Evolutionary conservation across 2,888 invertebrate species (phyloP), one percentile per base, ranked within the genome.

Genomic region (Epinotia ramella): DNA sequence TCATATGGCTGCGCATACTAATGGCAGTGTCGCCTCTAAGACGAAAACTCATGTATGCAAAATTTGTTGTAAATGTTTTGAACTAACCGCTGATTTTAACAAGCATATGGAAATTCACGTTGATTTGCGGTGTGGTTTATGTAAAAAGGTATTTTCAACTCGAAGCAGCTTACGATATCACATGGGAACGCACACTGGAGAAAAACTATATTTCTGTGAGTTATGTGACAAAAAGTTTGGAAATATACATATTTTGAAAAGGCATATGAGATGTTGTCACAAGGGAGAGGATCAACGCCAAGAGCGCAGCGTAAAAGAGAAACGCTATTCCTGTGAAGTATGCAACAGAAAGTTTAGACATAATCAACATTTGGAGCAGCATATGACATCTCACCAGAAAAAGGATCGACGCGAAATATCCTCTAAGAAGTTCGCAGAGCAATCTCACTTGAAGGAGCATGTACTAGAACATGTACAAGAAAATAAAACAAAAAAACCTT

Each of bases 71-170:
- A 28, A 66, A n/a, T n/a, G 11, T 28, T 66, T 66, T 7, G 53
- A 28, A 53, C 53, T 28, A 33, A 5, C n/a, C n/a, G 53, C n/a
- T 53, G 66, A 66, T 53, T 53, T 66, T 11, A 53, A 7, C 1
- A 12, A 49, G 16, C 49, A 49, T 49, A 13, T 16, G 16, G 49
- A 49, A 16, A 44, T 44, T 44, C 16, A 66, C 64, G 24, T 28
- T 28, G 66, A 28, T 28, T n/a, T 28, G 16, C 49, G 49, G 16
- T 53, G 49, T 66, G 28, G 4, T 49, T 6, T 49, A 16, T 53
- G 66, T 11, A 53, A 66, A 16, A 53, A 66, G n/a, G 66, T 53
- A 28, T 53, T 66, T 5, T n/a, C 66, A 16, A n/a, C 16, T n/a
- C 49, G 6, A 16, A 3, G 3, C 16, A n/a, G 5, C 49, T n/a